Evolutionary conservation across 2,113 vertebrate species (phyloP).

Genomic region (Petroica traversi): DNA sequence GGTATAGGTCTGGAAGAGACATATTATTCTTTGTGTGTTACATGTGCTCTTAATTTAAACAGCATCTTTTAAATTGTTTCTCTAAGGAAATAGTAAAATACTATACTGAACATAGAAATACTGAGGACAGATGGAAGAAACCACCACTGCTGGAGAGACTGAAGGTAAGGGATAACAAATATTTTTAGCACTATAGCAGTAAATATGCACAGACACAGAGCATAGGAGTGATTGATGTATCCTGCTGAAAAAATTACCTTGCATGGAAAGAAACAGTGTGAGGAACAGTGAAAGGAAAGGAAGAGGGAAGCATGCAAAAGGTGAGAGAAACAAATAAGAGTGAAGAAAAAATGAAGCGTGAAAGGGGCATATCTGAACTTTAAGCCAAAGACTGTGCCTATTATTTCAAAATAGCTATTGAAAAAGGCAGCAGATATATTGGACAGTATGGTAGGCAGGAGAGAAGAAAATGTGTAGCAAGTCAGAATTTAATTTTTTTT

Average conservation of each 20-base stretch:
- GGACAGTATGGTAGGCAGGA: not conserved
- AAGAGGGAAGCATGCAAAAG: not conserved
- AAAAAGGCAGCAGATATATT: not conserved
- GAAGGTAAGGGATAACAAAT: conserved; percentile 78
- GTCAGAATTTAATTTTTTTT: not conserved
- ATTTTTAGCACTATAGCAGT: not conserved
- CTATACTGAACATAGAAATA: conserved; percentile 72
- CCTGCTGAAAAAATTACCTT: not conserved
- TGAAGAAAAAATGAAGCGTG: not conserved
- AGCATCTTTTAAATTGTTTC: not conserved
- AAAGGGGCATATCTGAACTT: not conserved
- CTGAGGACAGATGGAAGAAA: conserved; percentile 81
- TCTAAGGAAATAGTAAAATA: conserved; percentile 84
- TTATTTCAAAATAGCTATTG: not conserved
- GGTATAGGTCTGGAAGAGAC: not conserved
- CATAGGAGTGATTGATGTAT: not conserved
- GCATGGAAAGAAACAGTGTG: not conserved
- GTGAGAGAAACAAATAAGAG: not conserved
- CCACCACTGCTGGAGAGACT: conserved; percentile 83
- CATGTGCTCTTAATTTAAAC: not conserved
- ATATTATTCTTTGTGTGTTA: not conserved
- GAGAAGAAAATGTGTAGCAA: not conserved
- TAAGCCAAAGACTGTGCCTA: not conserved
- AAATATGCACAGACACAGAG: not conserved
- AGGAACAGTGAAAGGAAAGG: not conserved